These are phyloP conservation scores for Tupiocoris notatus DNA, from an alignment of 2,888 invertebrate genomes.

Conservation along the genomic window DNA sequence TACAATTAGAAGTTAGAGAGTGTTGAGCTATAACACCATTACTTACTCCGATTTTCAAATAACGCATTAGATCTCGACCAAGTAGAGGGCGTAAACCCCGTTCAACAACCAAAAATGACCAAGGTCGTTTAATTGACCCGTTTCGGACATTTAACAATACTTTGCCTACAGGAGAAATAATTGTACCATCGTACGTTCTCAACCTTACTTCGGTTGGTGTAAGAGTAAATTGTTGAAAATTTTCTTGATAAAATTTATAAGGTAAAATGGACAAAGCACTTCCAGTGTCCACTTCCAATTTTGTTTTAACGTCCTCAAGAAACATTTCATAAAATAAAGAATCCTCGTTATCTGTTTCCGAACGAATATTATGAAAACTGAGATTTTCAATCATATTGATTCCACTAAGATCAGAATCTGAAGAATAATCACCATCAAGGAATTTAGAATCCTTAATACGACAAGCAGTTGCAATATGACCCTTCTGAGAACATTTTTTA, in stretches of 20 bases:
- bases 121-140: background rate
- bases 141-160: background rate
- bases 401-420: too few species aligned
- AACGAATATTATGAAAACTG: too few species aligned
- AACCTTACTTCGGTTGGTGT: background rate
- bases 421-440: too few species aligned
- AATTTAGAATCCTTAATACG: too few species aligned
- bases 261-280: slow-evolving; percentile 9
- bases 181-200: slow-evolving; percentile 8
- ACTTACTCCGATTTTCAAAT: background rate
- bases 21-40: background rate
- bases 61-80: slow-evolving; percentile 20
- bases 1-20: background rate
- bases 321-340: too few species aligned
- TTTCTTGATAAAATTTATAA: background rate
- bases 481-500: too few species aligned
- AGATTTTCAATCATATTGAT: too few species aligned
- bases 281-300: slow-evolving; percentile 10
- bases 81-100: slow-evolving; percentile 3
- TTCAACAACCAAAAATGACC: slow-evolving; percentile 13
- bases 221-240: background rate
- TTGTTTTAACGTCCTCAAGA: too few species aligned
- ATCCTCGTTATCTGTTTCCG: too few species aligned
- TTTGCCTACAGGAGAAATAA: slow-evolving; percentile 5
- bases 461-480: too few species aligned